phyloP scores from a whole-genome alignment of 2,113 vertebrate species.

The Chaetura pelagica region DNA sequence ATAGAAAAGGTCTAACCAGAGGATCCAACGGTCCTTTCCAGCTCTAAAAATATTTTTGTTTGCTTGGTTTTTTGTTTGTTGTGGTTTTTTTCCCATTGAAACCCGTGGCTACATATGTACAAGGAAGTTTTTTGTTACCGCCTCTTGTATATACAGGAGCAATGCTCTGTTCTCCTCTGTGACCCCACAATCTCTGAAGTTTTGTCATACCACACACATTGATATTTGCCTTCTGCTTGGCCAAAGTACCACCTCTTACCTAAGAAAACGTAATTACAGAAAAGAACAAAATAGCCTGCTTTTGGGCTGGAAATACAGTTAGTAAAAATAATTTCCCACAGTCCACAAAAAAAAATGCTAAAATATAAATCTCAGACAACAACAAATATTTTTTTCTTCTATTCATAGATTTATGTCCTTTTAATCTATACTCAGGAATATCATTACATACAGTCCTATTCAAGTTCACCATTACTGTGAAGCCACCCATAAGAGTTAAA shows the following conservation, averaged over 20 bases:
- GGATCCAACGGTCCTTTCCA: neutral
- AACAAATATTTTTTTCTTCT: neutral
- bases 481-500: neutral
- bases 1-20: neutral
- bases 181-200: neutral
- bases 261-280: neutral
- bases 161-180: neutral
- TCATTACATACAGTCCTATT: neutral
- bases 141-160: accelerated
- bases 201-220: neutral
- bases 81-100: neutral
- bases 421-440: neutral
- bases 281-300: neutral
- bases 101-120: neutral
- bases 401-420: neutral
- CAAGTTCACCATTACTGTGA: neutral
- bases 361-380: neutral
- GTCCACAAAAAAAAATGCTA: neutral
- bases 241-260: neutral
- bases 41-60: neutral
- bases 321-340: neutral
- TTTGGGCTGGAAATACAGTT: neutral
- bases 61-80: too few species aligned
- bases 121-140: neutral
- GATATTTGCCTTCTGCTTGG: neutral